Conservation (phyloP, 1,140 invertebrate genomes). For the Bombus picipes region DNA sequence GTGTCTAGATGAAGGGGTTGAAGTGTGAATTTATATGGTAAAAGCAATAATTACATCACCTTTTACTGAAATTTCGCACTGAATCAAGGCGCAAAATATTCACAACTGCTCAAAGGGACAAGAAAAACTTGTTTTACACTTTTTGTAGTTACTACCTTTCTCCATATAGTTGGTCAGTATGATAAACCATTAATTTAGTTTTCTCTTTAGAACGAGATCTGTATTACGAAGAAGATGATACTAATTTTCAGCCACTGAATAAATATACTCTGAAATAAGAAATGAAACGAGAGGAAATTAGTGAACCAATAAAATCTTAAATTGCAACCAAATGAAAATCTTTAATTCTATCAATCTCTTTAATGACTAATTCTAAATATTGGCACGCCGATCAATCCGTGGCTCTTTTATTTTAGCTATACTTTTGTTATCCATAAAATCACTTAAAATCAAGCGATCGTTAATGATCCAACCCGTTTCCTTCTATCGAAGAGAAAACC, state of each 20-base stretch:
- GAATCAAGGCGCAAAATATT: too few species aligned
- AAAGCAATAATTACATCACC: too few species aligned
- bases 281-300: neutral
- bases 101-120: too few species aligned
- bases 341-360: neutral
- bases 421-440: neutral
- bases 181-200: too few species aligned
- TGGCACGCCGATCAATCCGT: neutral
- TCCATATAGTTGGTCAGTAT: too few species aligned
- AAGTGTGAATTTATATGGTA: too few species aligned
- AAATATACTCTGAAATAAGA: neutral
- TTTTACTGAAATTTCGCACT: too few species aligned
- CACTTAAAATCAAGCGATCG: neutral
- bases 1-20: too few species aligned
- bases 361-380: neutral
- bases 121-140: too few species aligned
- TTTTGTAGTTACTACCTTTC: too few species aligned
- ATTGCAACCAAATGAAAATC: neutral
- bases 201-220: too few species aligned
- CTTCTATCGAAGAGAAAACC: neutral
- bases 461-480: neutral
- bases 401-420: neutral
- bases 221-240: too few species aligned
- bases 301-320: neutral
- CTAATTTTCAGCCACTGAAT: neutral